Base-by-base conservation (phyloP, 1,140 invertebrate species). In the Magallana ariakensis region DNA sequence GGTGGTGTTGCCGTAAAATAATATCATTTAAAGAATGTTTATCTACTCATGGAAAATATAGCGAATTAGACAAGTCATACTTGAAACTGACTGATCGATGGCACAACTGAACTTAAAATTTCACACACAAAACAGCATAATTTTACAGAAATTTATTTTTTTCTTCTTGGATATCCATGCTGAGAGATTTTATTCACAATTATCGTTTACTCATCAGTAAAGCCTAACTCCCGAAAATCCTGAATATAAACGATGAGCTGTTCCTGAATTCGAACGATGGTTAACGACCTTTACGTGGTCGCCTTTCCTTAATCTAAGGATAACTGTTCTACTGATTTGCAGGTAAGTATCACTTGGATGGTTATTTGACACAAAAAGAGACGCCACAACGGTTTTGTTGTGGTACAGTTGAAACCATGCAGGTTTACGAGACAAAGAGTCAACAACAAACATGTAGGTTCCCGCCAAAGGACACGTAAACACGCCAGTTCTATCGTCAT, bases 401-500 rank as follows among this genome's bases (percentile, higher is more conserved):
- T 22, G 16, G 11, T 22, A 22, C 3, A 70, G 0, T 3, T n/a
- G 16, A 22, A 70, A 11, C 62, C 62, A 70, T 6, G 62, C 26
- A 1, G 16, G 5, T 1, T 19, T 19, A 33, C 4, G 0, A 19
- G 22, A 70, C 19, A 70, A 22, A 70, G n/a, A 19, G 26, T 70
- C 62, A 10, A 70, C 62, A 33, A 70, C 62, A 70, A 70, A 70
- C 19, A 70, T 70, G 22, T 70, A 70, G 8, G 62, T 70, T 22
- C 62, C 62, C 62, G 62, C 22, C 22, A 26, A 19, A 7, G 62
- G 62, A 26, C 5, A 46, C 33, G 33, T 46, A 5, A 46, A 46
- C 1, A 46, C 33, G 2, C 33, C 33, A 2, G 33, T 46, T 46
- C 33, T 46, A 5, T 46, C 33, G 33, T 46, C 33, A 46, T 46